Evolutionary conservation across 2,113 vertebrate species (phyloP), one percentile per base, ranked within the genome.

Genomic region (Daboia siamensis): DNA sequence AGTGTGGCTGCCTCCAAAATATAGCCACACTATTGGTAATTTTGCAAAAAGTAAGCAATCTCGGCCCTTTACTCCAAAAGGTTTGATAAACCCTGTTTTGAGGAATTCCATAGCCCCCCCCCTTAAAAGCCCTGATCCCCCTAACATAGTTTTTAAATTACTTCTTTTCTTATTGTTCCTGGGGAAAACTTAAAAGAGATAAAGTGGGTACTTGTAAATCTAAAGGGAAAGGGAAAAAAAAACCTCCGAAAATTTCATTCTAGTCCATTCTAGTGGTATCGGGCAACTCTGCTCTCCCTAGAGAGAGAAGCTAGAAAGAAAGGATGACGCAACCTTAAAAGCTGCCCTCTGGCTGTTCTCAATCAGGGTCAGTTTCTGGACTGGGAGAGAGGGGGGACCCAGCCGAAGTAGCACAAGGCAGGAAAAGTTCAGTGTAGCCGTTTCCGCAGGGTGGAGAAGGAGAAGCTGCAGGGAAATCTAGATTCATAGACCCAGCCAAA

Each of bases 371-470:
- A 86, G 74, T 93, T 52, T 93, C 92, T 64, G 88, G 92, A 48
- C 92, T 93, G 0, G 26, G 92, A 48, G 92, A 88, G 33, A 93
- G 39, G 13, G 92, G 92, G 23, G 92, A 93, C 23, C n/a, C 92
- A 21, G 74, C 88, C 12, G 92, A 86, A 5, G 92, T n/a, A 86
- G 29, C 92, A 54, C 92, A 92, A 2, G 92, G 92, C 88, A 93
- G 23, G 17, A 93, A 93, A 52, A 93, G 92, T 69, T 86, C 92
- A 26, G 92, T 51, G 8, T 93, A 93, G n/a, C 92, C 80, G 0
- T 93, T 93, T n/a, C 92, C 92, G 1, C 92, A 86, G 15, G 92
- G 92, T 23, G 88, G 56, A 12, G 92, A 93, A 64, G 92, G 92
- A 24, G 92, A 86, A 5, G 88, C 56, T 3, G n/a, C 56, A 8